Percentiles rank a stretch among this genome's conserved stretches.
phyloP scores from a whole-genome alignment of 1,140 invertebrate genomes.

The Polypedilum pembai region DNA sequence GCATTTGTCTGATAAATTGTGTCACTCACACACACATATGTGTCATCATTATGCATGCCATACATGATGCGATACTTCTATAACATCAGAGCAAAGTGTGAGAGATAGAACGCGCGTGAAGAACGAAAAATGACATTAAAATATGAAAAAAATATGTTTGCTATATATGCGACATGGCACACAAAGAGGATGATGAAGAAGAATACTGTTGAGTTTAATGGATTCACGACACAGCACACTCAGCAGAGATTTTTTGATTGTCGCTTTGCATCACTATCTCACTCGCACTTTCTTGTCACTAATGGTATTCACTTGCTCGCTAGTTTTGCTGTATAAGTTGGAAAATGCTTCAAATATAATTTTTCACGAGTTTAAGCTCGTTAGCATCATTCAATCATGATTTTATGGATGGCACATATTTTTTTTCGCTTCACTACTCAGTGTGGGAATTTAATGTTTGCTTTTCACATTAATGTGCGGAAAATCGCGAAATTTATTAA shows the following conservation, averaged over 20 bases:
- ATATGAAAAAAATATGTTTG: neutral
- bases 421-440: too few relatives aligned
- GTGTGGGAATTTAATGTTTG: too few relatives aligned
- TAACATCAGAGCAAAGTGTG: too few relatives aligned
- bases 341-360: too few relatives aligned
- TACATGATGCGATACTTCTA: too few relatives aligned
- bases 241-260: neutral
- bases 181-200: neutral
- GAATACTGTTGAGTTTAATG: neutral
- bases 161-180: neutral
- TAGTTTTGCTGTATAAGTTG: too few relatives aligned
- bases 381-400: too few relatives aligned
- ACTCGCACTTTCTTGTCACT: neutral
- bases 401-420: too few relatives aligned
- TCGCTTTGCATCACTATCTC: neutral
- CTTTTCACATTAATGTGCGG: too few relatives aligned
- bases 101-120: neutral
- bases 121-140: conserved; percentile 6
- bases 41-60: neutral
- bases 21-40: neutral
- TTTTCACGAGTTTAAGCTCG: too few relatives aligned
- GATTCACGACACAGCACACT: neutral
- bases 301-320: too few relatives aligned
- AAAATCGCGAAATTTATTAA: too few relatives aligned
- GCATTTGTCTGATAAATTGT: neutral